Evolutionary conservation across 2,797 vertebrate species (phyloP), one percentile per base, ranked within the genome.

Genomic region (Falco rusticolus): DNA sequence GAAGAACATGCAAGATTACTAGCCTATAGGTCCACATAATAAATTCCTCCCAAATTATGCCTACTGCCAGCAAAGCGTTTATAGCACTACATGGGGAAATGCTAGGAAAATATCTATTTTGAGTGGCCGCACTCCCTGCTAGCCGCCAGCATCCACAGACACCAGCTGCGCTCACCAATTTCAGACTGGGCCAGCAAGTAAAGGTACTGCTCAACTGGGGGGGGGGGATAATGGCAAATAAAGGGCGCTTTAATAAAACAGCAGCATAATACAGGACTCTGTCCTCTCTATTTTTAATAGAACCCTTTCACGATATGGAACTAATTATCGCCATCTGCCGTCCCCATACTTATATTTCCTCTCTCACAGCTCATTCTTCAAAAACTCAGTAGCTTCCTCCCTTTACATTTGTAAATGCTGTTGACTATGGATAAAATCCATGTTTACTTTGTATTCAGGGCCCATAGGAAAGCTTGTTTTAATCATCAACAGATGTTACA

Each of bases 301-400:
- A 93, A 97, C 96, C 87, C 95, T 96, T 96, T 93, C 97, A 96
- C 97, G 95, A 96, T 98, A 98, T 98, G 98, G 98, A 98, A 98
- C 98, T 98, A 98, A 99, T 99, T 99, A 98, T 98, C 97, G 96
- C 99, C 99, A 99, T 99, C 99, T 99, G 99, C 98, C 93, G 96
- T 98, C 98, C 98, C 98, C 97, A 97, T 98, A 98, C 98, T 98
- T 98, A 98, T 98, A 98, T 98, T 99, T 99, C 98, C 98, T 98
- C 98, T 98, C 98, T 98, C 97, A 97, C 98, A 98, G 98, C 98
- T 98, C 98, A 98, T 99, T 99, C 99, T 99, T 99, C 99, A 99
- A 98, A 99, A 99, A 99, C 99, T 99, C 99, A 98, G 99, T 99
- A 99, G 99, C 99, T 99, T 99, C 99, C 99, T 99, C 99, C 98